These are phyloP conservation scores for Okamejei kenojei DNA, from an alignment of 2,797 vertebrate genomes.

Conservation along the genomic window DNA sequence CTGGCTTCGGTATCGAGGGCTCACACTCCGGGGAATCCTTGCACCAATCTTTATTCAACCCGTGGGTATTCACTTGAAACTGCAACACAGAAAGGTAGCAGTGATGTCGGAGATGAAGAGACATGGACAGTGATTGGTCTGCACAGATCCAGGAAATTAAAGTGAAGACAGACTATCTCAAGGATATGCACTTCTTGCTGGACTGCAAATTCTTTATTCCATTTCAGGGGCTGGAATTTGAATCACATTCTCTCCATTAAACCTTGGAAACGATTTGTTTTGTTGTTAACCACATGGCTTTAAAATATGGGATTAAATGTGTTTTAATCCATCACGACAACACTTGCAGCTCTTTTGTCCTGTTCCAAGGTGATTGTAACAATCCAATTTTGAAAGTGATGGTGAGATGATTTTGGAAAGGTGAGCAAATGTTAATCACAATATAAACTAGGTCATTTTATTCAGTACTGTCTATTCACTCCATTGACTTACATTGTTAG, in stretches of 20 bases:
- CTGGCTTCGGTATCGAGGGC: not conserved
- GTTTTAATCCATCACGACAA: not conserved
- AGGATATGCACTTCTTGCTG: not conserved
- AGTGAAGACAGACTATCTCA: not conserved
- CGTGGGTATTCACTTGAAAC: not conserved
- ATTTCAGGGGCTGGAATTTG: not conserved
- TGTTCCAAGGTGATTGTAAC: not conserved
- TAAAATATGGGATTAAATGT: not conserved
- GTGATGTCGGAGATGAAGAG: not conserved
- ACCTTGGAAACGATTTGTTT: not conserved
- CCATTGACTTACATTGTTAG: conserved; percentile 77
- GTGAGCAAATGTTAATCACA: conserved; percentile 25
- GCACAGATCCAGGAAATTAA: not conserved
- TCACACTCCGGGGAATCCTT: not conserved
- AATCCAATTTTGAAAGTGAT: conserved; percentile 8
- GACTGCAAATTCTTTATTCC: not conserved
- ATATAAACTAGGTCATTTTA: conserved; percentile 54
- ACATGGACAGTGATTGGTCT: not conserved
- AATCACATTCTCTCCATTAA: no score
- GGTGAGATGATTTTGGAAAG: not conserved
- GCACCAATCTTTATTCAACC: not conserved
- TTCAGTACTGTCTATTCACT: conserved; percentile 68
- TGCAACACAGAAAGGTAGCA: not conserved
- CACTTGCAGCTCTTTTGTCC: not conserved
- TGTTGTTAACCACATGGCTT: not conserved